These are phyloP conservation scores for Melanotaenia pygmaea DNA, from an alignment of 2,797 vertebrate species.

Conservation along the genomic window DNA sequence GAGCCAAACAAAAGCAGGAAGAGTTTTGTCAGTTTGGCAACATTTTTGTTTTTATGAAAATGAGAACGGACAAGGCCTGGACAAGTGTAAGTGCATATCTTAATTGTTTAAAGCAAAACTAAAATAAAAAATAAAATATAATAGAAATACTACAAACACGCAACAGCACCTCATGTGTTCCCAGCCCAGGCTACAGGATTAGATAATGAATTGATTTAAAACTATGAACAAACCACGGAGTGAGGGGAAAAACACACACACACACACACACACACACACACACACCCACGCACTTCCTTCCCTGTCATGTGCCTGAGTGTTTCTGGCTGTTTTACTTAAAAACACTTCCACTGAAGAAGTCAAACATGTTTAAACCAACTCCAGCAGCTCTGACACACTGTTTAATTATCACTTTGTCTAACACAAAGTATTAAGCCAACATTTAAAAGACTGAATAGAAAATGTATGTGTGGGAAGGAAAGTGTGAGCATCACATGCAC, in stretches of 20 bases:
- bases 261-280: conserved; percentile 8
- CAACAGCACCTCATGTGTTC: too few species aligned
- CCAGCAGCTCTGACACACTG: neutral
- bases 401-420: neutral
- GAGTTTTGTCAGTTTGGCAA: too few species aligned
- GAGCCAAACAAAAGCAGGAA: too few species aligned
- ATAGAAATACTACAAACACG: too few species aligned
- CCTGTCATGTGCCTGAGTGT: conserved; percentile 6
- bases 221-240: too few species aligned
- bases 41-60: too few species aligned
- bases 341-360: neutral
- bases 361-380: neutral
- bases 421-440: neutral
- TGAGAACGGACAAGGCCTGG: too few species aligned
- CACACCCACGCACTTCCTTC: conserved; percentile 1
- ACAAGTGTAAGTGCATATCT: too few species aligned
- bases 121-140: too few species aligned
- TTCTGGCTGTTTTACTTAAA: neutral
- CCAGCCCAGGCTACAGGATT: too few species aligned
- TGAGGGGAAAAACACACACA: neutral
- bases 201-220: too few species aligned
- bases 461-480: neutral
- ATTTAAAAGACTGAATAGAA: neutral
- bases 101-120: too few species aligned
- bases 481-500: neutral